Base-by-base conservation (phyloP, 2,113 vertebrate genomes). In the Aldabrachelys gigantea region DNA sequence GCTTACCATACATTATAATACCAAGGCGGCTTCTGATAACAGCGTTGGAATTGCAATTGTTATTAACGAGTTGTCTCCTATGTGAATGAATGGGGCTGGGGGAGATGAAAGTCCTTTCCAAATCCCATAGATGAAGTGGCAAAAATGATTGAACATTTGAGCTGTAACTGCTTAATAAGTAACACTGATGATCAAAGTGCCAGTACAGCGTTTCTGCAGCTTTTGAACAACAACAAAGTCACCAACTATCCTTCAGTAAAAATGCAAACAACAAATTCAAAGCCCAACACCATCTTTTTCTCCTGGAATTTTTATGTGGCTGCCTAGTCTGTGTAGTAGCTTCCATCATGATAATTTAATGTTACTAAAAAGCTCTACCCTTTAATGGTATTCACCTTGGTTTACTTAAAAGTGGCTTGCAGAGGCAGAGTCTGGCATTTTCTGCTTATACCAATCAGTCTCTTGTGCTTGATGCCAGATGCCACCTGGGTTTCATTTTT, bases 351-450 rank as follows among this genome's bases (percentile, higher is more conserved):
- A 69, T 27, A 96, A 92, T 92, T 89, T 86, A 82, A 65, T 10
- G 89, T 89, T 93, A 52, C 27, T 80, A 87, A 89, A 80, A 54
- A 0, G 1, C 22, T 19, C 89, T 80, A 41, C 82, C 10, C 83
- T 95, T 92, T 95, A 94, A 96, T 90, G 54, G 56, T 89, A 53
- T 82, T 89, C 81, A 84, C 83, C 12, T 7, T 25, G 52, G 56
- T 79, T 84, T 94, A 92, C 85, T 95, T 94, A 62, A 93, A 97
- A 97, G 93, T 88, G n/a, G 54, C 65, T 97, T 85, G 78, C 47
- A 88, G 92, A 83, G 90, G 65, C 5, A 0, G 54, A 95, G 47
- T 10, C 86, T 92, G 89, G 88, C 79, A 81, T 94, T 89, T 96
- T 89, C 86, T 93, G 84, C 95, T 85, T 94, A 81, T 81, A 92